Evolutionary conservation across 2,888 invertebrate species (phyloP).

Genomic region (Notocelia uddmanniana): DNA sequence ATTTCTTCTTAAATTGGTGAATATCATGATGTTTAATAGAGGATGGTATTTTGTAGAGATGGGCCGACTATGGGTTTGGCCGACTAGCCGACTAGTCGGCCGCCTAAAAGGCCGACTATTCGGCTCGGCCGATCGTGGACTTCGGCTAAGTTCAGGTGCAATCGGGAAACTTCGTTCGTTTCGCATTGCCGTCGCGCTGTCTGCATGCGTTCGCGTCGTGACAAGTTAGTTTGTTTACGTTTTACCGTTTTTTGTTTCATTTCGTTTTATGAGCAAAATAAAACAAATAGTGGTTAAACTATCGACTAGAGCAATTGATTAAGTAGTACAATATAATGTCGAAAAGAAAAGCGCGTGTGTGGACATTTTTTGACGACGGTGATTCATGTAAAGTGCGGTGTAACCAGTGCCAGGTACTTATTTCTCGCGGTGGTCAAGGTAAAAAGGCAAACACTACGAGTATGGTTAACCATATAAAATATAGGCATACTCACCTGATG

Average conservation of each 20-base stretch:
- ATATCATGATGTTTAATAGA: too few species aligned
- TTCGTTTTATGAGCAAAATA: too few species aligned
- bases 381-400: slow-evolving; percentile 2
- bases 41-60: too few species aligned
- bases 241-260: too few species aligned
- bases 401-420: slow-evolving; percentile 11
- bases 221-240: neutral
- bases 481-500: too few species aligned
- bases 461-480: too few species aligned
- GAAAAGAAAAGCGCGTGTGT: slow-evolving; percentile 11
- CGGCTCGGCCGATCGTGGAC: slow-evolving; percentile 43
- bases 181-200: slow-evolving; percentile 16
- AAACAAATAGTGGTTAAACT: too few species aligned
- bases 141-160: neutral
- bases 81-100: too few species aligned
- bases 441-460: slow-evolving; percentile 2
- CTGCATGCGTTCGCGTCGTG: neutral
- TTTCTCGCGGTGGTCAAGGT: slow-evolving; percentile 1
- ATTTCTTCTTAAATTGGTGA: too few species aligned
- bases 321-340: neutral
- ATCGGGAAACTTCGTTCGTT: slow-evolving; percentile 1
- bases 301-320: neutral
- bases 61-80: too few species aligned
- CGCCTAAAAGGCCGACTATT: too few species aligned
- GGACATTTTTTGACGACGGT: slow-evolving; percentile 9